Evolutionary conservation across 1,140 invertebrate genomes (phyloP).

Genomic region (Drosophila prosaltans): DNA sequence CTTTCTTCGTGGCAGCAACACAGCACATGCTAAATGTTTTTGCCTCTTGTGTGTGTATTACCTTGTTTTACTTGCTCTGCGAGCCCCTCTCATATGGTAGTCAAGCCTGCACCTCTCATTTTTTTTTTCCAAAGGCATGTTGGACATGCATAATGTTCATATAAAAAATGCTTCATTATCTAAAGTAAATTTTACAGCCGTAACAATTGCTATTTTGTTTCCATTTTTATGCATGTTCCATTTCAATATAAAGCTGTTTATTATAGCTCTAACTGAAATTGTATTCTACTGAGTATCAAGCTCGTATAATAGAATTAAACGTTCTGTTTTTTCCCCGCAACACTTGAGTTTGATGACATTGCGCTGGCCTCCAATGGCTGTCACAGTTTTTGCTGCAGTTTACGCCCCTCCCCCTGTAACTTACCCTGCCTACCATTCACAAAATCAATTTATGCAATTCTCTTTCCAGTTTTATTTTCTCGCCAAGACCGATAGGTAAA

Average conservation of each 20-base stretch:
- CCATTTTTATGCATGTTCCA: no score
- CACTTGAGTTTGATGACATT: conserved; percentile 29
- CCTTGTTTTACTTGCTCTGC: neutral
- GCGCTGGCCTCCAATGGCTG: no score
- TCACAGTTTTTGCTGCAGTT: conserved; percentile 25
- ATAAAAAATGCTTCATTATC: no score
- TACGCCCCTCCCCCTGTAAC: neutral
- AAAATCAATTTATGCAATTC: conserved; percentile 70
- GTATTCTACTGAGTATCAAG: no score
- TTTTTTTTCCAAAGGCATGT: no score
- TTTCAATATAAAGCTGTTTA: no score
- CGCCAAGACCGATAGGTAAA: conserved; percentile 27
- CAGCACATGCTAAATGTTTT: neutral
- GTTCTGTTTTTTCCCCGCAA: neutral
- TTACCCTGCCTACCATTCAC: conserved; percentile 43
- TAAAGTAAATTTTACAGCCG: no score
- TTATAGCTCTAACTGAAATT: no score
- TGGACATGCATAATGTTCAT: no score
- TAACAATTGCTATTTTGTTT: no score
- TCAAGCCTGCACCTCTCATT: no score
- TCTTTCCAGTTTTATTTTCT: conserved; percentile 22
- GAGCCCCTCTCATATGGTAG: neutral
- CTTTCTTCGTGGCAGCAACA: no score
- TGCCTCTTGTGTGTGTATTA: neutral
- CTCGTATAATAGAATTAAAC: neutral